Percentiles rank a stretch among this genome's conserved stretches.
Evolutionary conservation across 1,140 invertebrate species (phyloP).

Genomic region (Atta texana): DNA sequence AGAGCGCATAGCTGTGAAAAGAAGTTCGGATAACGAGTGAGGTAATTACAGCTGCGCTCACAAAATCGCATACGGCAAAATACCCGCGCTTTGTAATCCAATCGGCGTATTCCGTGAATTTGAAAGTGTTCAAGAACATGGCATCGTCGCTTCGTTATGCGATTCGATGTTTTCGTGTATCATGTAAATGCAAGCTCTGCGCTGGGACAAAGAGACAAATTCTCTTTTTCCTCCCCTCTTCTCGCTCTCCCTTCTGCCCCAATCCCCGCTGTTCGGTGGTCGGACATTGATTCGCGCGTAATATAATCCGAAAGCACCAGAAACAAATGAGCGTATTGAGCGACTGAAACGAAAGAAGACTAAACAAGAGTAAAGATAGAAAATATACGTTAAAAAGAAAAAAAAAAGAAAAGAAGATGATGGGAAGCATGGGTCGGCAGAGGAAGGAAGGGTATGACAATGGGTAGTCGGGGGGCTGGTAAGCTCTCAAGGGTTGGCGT

Average conservation of each 20-base stretch:
- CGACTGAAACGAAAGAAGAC: conserved; percentile 12
- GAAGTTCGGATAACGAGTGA: conserved; percentile 49
- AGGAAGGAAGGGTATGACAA: conserved; percentile 65
- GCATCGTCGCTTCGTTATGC: conserved; percentile 32
- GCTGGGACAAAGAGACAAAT: conserved; percentile 35
- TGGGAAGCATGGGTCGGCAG: not conserved
- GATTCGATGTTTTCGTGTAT: conserved; percentile 38
- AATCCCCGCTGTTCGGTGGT: not conserved
- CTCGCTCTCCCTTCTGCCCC: not conserved
- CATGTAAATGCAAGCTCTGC: conserved; percentile 28
- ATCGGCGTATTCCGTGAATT: conserved; percentile 31
- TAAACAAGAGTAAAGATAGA: conserved; percentile 34
- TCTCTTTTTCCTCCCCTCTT: not conserved
- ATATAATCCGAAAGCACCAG: conserved; percentile 44
- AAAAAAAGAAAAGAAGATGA: conserved; percentile 11
- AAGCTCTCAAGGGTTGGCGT: conserved; percentile 73
- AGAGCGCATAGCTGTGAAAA: conserved; percentile 14
- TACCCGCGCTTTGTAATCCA: conserved; percentile 56
- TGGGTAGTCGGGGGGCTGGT: conserved; percentile 71
- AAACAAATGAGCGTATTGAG: conserved; percentile 42
- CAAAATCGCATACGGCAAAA: conserved; percentile 32
- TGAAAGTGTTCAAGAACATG: conserved; percentile 28
- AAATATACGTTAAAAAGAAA: conserved; percentile 3
- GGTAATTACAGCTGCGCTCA: conserved; percentile 42
- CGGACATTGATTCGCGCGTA: conserved; percentile 55